A percentile compares a stretch with the other conserved stretches of the same genome.
These are phyloP conservation scores for Cricetomys ansorgei DNA, from an alignment of 2,113 vertebrate genomes.

Conservation along the genomic window DNA sequence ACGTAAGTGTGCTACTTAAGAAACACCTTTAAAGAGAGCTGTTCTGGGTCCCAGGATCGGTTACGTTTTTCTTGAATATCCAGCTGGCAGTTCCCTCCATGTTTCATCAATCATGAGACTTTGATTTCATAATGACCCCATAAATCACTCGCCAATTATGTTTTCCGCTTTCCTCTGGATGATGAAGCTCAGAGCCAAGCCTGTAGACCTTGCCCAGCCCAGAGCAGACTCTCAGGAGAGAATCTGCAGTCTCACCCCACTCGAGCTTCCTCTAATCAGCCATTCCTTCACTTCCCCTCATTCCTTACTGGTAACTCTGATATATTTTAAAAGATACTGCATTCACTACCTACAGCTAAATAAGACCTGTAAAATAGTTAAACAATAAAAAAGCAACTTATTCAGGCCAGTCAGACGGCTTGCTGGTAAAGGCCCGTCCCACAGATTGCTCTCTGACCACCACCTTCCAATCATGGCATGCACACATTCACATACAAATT, in stretches of 20 bases:
- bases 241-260: background rate
- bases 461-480: too few relatives aligned
- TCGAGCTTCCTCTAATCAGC: background rate
- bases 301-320: slow-evolving; percentile 14
- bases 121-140: slow-evolving; percentile 31
- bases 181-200: slow-evolving; percentile 7
- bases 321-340: background rate
- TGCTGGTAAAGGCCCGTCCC: background rate
- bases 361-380: slow-evolving; percentile 24
- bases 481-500: too few relatives aligned
- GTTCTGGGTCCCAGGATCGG: background rate
- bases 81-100: background rate
- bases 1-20: background rate
- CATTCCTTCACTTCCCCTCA: background rate
- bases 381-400: background rate
- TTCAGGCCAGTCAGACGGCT: background rate
- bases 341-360: background rate
- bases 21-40: background rate
- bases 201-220: background rate
- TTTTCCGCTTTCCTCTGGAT: slow-evolving; percentile 26
- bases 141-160: background rate
- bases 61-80: slow-evolving; percentile 25
- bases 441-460: background rate
- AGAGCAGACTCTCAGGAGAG: background rate
- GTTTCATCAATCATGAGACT: slow-evolving; percentile 15